Evolutionary conservation across 2,797 vertebrate genomes (phyloP), one percentile per base, ranked within the genome.

Genomic region (Sebastes oblongus): DNA sequence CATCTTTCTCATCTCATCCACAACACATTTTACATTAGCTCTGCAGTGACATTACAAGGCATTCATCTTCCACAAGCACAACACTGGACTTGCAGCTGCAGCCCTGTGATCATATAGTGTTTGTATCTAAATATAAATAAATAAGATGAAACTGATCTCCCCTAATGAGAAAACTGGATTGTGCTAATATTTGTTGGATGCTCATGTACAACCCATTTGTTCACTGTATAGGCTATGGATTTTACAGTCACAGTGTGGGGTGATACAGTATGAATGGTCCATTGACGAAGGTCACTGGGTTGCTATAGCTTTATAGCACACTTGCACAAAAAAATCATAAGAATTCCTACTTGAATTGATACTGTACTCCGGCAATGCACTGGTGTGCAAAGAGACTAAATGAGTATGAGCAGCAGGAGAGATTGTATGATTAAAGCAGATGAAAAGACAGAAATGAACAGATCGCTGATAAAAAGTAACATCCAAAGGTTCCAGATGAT

Each of bases 391-490:
- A 66, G 29, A 68, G 39, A 72, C 59, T 32, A 56, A 29, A 62
- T 30, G 5, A 81, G 22, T 50, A 8, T 27, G 54, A 85, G n/a
- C 58, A 81, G 74, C 76, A 50, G 52, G 9, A 79, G 32, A 67
- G 1, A 22, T 30, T 73, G 39, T 25, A 34, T 70, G 42, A 77
- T 68, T 76, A 66, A 75, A 78, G 36, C 27, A 34, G 58, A 56
- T 20, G 39, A 61, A 69, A 25, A 75, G 10, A 72, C 27, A 42
- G 29, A 4, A 32, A 60, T 9, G 61, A 82, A 59, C 66, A 84
- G 75, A 82, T 86, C 77, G 52, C 76, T 84, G 30, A 72, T 64
- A 56, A 42, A 71, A 72, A 81, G 39, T 12, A 77, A 42, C 29
- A 64, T 62, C 78, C 25, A 25, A 54, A 62, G 54, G 32, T 83